Percentiles rank a stretch among this genome's conserved stretches.
phyloP scores from a whole-genome alignment of 1,140 invertebrate species.

The Calliopsis andreniformis region DNA sequence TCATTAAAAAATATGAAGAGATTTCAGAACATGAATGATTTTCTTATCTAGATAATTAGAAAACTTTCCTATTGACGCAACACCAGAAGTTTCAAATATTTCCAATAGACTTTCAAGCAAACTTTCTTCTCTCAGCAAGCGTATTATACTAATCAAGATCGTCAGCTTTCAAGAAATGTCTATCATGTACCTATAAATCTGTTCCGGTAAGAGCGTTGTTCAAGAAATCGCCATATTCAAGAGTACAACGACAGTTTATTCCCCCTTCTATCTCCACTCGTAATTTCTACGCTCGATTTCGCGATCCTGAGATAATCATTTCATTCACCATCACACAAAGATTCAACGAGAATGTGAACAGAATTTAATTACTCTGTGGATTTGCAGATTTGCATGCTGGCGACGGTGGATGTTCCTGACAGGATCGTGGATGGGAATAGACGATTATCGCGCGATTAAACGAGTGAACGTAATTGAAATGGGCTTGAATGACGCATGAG shows the following conservation, averaged over 20 bases:
- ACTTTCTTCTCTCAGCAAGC: background rate
- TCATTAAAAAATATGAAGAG: no score
- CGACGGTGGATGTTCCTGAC: background rate
- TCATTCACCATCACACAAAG: background rate
- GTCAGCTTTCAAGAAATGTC: background rate
- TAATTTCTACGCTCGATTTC: background rate
- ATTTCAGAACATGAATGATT: no score
- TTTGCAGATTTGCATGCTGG: background rate
- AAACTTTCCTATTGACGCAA: no score
- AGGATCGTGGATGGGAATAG: background rate
- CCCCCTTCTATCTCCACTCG: background rate
- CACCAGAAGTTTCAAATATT: background rate
- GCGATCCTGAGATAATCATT: slow-evolving; percentile 11
- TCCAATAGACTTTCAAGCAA: no score
- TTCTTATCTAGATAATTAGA: no score
- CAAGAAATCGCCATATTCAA: background rate
- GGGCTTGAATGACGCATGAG: background rate
- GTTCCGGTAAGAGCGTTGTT: slow-evolving; percentile 34
- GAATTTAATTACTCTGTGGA: slow-evolving; percentile 10
- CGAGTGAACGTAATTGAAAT: background rate
- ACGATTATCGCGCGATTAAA: background rate
- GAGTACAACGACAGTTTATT: background rate
- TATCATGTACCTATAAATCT: background rate
- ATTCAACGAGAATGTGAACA: background rate
- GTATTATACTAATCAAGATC: slow-evolving; percentile 7